phyloP scores from a whole-genome alignment of 2,797 vertebrate genomes.

The Ataeniobius toweri region DNA sequence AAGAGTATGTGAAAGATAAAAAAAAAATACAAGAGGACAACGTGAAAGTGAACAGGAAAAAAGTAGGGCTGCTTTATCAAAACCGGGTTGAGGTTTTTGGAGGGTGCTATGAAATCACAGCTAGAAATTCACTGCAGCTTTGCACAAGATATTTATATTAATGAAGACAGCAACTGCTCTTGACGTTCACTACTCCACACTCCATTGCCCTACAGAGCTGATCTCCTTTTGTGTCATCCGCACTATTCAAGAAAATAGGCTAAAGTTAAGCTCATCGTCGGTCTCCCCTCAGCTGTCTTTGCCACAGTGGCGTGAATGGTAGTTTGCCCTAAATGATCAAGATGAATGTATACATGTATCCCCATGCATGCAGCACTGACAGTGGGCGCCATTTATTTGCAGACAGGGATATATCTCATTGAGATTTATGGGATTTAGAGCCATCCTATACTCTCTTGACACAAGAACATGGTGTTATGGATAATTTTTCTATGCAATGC shows the following conservation, averaged over 20 bases:
- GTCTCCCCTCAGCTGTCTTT: conserved; percentile 33
- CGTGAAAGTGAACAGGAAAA: conserved; percentile 20
- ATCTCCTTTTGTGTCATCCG: conserved; percentile 68
- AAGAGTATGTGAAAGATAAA: conserved; percentile 8
- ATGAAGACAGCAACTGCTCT: conserved; percentile 62
- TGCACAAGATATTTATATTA: conserved; percentile 65
- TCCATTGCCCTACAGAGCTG: conserved; percentile 66
- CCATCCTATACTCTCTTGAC: conserved; percentile 27
- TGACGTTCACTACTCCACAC: conserved; percentile 50
- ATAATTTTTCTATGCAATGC: conserved; percentile 25
- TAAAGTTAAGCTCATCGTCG: conserved; percentile 61
- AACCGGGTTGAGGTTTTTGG: conserved; percentile 38
- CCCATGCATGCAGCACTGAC: conserved; percentile 6
- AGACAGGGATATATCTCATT: conserved; percentile 32
- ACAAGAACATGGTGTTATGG: conserved; percentile 16
- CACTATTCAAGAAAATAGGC: conserved; percentile 68
- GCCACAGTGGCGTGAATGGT: conserved; percentile 29
- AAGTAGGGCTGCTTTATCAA: conserved; percentile 36
- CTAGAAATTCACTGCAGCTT: conserved; percentile 54
- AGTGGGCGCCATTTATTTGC: conserved; percentile 12
- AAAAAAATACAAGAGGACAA: not conserved
- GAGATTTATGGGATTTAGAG: conserved; percentile 36
- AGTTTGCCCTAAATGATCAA: conserved; percentile 49
- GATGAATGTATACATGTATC: conserved; percentile 21
- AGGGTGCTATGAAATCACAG: conserved; percentile 59